Percentiles rank a stretch among this genome's conserved stretches.
phyloP scores from a whole-genome alignment of 2,888 invertebrate genomes.

The Cerastoderma edule region DNA sequence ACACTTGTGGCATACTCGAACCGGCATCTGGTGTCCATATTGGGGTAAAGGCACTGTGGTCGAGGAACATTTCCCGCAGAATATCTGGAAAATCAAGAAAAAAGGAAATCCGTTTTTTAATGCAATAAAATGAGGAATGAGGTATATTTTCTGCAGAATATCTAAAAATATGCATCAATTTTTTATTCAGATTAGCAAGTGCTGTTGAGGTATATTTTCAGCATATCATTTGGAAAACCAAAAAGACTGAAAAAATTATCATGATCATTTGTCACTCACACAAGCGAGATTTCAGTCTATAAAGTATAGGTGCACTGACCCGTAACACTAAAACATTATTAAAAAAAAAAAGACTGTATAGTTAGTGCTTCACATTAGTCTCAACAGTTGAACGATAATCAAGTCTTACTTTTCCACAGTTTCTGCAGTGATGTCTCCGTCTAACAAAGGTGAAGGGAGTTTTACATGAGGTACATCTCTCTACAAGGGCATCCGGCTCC shows the following conservation, averaged over 20 bases:
- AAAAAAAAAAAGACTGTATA: too few species aligned
- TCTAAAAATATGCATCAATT: background rate
- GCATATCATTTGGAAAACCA: too few species aligned
- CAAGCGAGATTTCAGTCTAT: too few species aligned
- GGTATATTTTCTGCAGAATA: background rate
- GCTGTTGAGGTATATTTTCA: too few species aligned
- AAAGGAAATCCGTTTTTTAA: background rate
- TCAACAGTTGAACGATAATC: too few species aligned
- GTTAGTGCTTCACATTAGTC: too few species aligned
- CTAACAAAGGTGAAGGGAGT: conserved; percentile 97
- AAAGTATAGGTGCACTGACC: too few species aligned
- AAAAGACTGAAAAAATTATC: too few species aligned
- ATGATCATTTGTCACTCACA: too few species aligned
- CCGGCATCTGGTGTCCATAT: conserved; percentile 95
- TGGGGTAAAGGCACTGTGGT: conserved; percentile 96
- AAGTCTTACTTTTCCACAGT: conserved; percentile 92
- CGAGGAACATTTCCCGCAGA: conserved; percentile 96
- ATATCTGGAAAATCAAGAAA: conserved; percentile 88
- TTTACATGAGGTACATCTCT: conserved; percentile 96
- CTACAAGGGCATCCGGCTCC: conserved; percentile 97
- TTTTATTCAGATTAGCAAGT: background rate
- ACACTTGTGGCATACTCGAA: conserved; percentile 96
- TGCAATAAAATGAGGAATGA: too few species aligned
- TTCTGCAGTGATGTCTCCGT: conserved; percentile 97
- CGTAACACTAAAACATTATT: too few species aligned